Conservation (phyloP, 1,140 invertebrate genomes). For the Lasioglossum baleicum region DNA sequence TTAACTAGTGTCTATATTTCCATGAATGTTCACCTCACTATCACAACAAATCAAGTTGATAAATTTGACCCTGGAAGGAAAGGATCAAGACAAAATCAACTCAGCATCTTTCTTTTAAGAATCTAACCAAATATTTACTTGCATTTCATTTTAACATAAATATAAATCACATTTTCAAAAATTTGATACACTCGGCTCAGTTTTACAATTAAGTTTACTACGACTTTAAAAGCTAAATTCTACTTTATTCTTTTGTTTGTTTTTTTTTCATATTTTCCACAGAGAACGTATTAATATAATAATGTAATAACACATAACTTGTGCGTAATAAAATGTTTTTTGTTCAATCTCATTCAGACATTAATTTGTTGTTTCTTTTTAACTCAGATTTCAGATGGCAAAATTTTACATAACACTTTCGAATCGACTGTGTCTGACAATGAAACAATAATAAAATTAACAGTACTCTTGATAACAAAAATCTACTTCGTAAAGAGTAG, state of each 20-base stretch:
- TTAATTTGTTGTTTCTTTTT: too few species aligned
- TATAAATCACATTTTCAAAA: constrained; percentile 5
- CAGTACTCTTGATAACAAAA: constrained; percentile 11
- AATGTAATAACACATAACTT: constrained; percentile 13
- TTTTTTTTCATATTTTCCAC: constrained; percentile 32
- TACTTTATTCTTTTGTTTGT: constrained; percentile 14
- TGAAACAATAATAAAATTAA: neutral
- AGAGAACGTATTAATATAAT: constrained; percentile 50
- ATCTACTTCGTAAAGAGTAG: neutral
- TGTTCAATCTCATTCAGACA: neutral
- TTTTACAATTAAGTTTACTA: neutral
- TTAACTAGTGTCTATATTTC: constrained; percentile 49
- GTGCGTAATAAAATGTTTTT: neutral
- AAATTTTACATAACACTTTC: constrained; percentile 3
- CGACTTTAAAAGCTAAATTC: constrained; percentile 2
- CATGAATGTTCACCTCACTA: constrained; percentile 49
- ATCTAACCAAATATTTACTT: constrained; percentile 19
- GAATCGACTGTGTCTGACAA: neutral
- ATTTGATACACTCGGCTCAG: neutral
- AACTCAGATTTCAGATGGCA: neutral
- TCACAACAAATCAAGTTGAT: constrained; percentile 48
- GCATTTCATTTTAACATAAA: neutral
- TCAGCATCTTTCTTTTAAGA: constrained; percentile 12
- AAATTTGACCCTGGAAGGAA: constrained; percentile 50
- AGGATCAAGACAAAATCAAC: constrained; percentile 50